These are phyloP conservation scores for Apoderus coryli DNA, from an alignment of 2,888 invertebrate species.

Conservation along the genomic window DNA sequence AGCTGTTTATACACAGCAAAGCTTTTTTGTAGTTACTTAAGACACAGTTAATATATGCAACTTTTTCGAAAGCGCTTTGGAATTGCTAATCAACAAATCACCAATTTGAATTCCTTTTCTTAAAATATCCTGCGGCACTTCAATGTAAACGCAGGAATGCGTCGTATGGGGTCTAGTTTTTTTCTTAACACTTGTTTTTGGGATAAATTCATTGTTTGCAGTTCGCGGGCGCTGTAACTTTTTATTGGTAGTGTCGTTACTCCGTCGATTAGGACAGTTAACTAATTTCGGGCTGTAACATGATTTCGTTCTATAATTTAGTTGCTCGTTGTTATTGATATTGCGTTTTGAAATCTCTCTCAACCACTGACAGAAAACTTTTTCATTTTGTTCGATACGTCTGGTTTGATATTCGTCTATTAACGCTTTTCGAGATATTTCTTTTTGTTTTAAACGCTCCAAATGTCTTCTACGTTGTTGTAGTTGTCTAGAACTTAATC, in stretches of 20 bases:
- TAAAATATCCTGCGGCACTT: conserved; percentile 25
- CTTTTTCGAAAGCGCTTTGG: conserved; percentile 20
- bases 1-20: no score
- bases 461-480: conserved; percentile 31
- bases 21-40: no score
- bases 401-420: conserved; percentile 28
- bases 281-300: conserved; percentile 20
- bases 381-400: conserved; percentile 34
- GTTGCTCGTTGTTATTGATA: conserved; percentile 11
- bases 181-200: conserved; percentile 20
- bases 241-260: conserved; percentile 2
- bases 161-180: conserved; percentile 24
- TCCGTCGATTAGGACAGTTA: conserved; percentile 6
- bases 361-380: conserved; percentile 39
- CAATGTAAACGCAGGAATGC: conserved; percentile 27
- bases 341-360: conserved; percentile 26
- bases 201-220: conserved; percentile 22
- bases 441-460: conserved; percentile 30
- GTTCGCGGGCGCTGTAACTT: conserved; percentile 25
- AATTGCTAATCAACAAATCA: conserved; percentile 23
- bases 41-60: conserved; percentile 21
- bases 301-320: conserved; percentile 11
- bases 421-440: conserved; percentile 33
- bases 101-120: conserved; percentile 25
- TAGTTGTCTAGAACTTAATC: conserved; percentile 35